Percentiles rank a stretch among this genome's conserved stretches.
These are phyloP conservation scores for Fopius arisanus DNA, from an alignment of 1,140 invertebrate genomes.

Conservation along the genomic window DNA sequence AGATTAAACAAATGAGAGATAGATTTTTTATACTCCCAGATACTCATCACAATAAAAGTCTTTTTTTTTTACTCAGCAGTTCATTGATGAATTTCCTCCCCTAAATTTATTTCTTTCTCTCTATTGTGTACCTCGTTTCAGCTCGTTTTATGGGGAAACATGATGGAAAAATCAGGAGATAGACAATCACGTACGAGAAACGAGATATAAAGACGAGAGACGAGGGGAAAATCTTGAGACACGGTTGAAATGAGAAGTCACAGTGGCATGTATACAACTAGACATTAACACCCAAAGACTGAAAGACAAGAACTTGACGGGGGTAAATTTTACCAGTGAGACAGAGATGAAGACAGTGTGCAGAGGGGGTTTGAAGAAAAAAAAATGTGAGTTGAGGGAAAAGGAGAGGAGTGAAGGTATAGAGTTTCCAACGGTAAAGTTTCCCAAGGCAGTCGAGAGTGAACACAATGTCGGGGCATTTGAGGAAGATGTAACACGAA, in stretches of 20 bases:
- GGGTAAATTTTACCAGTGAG: neutral
- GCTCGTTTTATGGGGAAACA: neutral
- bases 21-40: no score
- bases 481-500: conserved; percentile 55
- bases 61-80: no score
- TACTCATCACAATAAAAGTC: no score
- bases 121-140: neutral
- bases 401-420: neutral
- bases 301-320: neutral
- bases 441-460: conserved; percentile 33
- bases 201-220: conserved; percentile 1
- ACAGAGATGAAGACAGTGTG: conserved; percentile 25
- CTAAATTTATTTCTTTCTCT: neutral
- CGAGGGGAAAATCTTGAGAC: neutral
- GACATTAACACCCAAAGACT: conserved; percentile 24
- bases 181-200: conserved; percentile 8
- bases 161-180: neutral
- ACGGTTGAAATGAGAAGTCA: conserved; percentile 10
- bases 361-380: conserved; percentile 23
- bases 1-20: no score
- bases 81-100: no score
- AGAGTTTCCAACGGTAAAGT: conserved; percentile 16
- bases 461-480: conserved; percentile 41
- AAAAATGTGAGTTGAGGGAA: conserved; percentile 25
- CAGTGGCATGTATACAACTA: neutral